Evolutionary conservation across 2,797 vertebrate species (phyloP), one percentile per base, ranked within the genome.

Genomic region (Ctenochaetus hawaiiensis): DNA sequence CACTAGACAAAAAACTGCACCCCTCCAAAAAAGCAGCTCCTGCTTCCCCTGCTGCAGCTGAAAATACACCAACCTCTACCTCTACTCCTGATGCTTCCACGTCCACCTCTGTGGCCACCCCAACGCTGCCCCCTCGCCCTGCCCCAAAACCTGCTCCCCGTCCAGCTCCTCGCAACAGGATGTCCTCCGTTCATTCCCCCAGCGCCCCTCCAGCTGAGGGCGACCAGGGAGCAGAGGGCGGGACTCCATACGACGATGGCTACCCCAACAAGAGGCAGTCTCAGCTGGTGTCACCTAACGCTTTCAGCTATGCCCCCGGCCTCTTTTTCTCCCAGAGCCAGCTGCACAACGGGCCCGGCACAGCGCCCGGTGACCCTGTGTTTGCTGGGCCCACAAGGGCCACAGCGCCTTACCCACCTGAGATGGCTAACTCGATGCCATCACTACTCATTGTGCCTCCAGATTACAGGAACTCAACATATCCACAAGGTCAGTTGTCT

Each of bases 191-290:
- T 9, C 64, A 56, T 30, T 89, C 96, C 6, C 97, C 97, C 74
- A 97, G 94, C 0, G 97, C 97, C 0, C 97, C 97, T 0, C 97
- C 97, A 0, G 95, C 92, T 11, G 96, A 96, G 8, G 90, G 92
- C 59, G 71, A 59, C 23, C 61, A 39, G 0, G 95, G 94, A 39
- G 87, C 85, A 0, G 78, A 82, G 45, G 88, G 77, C 0, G 87
- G 86, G 7, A 18, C 47, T 54, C 87, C 0, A 51, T 75, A 45
- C 80, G 90, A 80, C 1, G 80, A 95, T 3, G 93, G 91, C 17
- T 92, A 94, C 58, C 89, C 95, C 41, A 96, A 95, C 80, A 97
- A 97, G 93, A 95, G 95, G 57, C 96, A 96, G 86, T 96, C 96
- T 14, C 97, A 97, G 89, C 95, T 96, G 64, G 87, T 94, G 54